These are phyloP conservation scores for Parnassius smintheus DNA, from an alignment of 2,888 invertebrate species.

Conservation along the genomic window DNA sequence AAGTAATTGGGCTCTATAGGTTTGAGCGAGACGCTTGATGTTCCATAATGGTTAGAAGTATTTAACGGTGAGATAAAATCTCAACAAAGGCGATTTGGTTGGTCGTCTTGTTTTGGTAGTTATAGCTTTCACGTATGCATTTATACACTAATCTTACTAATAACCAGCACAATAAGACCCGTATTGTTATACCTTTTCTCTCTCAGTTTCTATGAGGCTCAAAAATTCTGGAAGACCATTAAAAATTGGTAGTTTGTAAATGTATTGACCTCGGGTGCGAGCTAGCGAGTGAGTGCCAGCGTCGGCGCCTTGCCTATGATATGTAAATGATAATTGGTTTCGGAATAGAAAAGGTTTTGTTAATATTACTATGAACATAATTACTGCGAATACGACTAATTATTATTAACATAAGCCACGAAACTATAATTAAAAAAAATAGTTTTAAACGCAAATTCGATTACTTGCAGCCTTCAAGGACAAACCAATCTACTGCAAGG, in stretches of 20 bases:
- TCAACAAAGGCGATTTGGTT: conserved; percentile 79
- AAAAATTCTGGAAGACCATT: conserved; percentile 44
- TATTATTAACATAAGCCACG: background rate
- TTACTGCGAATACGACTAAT: conserved; percentile 19
- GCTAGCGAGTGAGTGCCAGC: conserved; percentile 53
- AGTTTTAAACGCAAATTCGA: no score
- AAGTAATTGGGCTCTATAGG: conserved; percentile 65
- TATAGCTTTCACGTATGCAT: conserved; percentile 67
- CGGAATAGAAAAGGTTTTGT: conserved; percentile 74
- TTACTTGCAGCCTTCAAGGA: no score
- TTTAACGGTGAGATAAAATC: conserved; percentile 80
- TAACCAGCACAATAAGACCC: conserved; percentile 52
- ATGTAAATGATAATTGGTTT: conserved; percentile 80
- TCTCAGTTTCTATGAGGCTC: background rate
- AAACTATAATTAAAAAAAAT: no score
- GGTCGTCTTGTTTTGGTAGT: conserved; percentile 78
- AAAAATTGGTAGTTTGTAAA: conserved; percentile 62
- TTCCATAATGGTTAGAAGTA: conserved; percentile 77
- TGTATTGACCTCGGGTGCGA: conserved; percentile 76
- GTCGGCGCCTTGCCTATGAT: conserved; percentile 76
- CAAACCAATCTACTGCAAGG: no score
- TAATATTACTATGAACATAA: conserved; percentile 59
- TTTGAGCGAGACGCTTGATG: conserved; percentile 68
- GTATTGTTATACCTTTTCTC: conserved; percentile 19
- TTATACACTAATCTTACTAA: conserved; percentile 64